These are phyloP conservation scores for Atta cephalotes DNA, from an alignment of 1,140 invertebrate genomes.

Conservation along the genomic window DNA sequence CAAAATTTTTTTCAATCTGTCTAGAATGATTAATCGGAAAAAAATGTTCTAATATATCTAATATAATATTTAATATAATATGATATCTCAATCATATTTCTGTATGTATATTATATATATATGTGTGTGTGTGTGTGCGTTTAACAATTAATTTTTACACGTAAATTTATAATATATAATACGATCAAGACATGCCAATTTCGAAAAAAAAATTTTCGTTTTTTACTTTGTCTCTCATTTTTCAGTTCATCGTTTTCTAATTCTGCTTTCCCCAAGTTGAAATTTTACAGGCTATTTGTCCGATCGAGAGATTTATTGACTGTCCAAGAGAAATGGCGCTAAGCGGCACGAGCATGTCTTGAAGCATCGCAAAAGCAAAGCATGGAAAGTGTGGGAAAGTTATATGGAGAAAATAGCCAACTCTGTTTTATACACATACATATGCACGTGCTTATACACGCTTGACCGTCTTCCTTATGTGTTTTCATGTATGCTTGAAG, in stretches of 20 bases:
- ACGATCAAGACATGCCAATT: no score
- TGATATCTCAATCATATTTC: no score
- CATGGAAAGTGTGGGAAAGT: slow-evolving; percentile 86
- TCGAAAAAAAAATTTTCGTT: no score
- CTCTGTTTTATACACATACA: slow-evolving; percentile 74
- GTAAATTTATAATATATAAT: not conserved
- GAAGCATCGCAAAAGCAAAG: slow-evolving; percentile 55
- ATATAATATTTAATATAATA: no score
- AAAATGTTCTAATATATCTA: no score
- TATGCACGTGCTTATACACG: not conserved
- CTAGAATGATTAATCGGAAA: not conserved
- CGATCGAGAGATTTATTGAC: slow-evolving; percentile 47
- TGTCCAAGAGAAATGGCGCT: slow-evolving; percentile 53
- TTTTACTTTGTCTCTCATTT: no score
- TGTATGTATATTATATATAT: not conserved
- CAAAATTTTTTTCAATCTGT: not conserved
- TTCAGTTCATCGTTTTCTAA: not conserved
- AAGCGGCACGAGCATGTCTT: slow-evolving; percentile 4
- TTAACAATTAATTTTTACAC: slow-evolving; percentile 28
- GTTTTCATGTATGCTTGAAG: not conserved
- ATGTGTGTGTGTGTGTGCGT: no score
- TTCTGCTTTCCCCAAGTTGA: slow-evolving; percentile 39
- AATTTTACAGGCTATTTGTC: slow-evolving; percentile 26
- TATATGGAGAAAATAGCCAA: slow-evolving; percentile 82
- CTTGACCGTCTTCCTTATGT: slow-evolving; percentile 1